These are phyloP conservation scores for Mormyrus iriodes DNA, from an alignment of 2,113 vertebrate genomes.

Conservation along the genomic window DNA sequence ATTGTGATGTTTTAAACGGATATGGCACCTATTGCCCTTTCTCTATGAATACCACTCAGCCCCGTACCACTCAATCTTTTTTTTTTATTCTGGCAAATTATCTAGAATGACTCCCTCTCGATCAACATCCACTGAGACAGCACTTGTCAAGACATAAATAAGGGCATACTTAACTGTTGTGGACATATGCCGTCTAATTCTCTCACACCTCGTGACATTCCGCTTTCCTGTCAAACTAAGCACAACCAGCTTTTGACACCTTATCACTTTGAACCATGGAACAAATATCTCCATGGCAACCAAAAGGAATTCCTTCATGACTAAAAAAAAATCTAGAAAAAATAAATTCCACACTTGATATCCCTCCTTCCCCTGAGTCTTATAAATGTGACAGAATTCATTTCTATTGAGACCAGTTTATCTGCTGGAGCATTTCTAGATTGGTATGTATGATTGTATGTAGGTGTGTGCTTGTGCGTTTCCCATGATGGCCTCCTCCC, in stretches of 20 bases:
- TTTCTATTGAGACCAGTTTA: not conserved
- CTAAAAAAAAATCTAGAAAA: not conserved
- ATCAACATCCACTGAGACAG: not conserved
- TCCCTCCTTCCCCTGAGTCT: not conserved
- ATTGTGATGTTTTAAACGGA: not conserved
- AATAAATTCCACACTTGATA: not conserved
- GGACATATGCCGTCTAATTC: not conserved
- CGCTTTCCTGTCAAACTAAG: not conserved
- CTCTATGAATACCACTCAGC: not conserved
- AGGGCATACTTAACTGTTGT: not conserved
- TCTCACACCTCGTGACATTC: not conserved
- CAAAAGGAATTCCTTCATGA: not conserved
- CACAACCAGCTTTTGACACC: not conserved
- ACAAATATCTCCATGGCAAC: constrained; percentile 2
- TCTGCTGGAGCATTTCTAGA: not conserved
- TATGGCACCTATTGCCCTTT: not conserved
- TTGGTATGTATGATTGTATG: not conserved
- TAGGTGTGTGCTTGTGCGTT: not conserved
- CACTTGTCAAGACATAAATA: not conserved
- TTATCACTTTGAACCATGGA: not conserved
- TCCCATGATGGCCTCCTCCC: not conserved
- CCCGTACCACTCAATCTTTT: not conserved
- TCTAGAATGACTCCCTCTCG: not conserved
- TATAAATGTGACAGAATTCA: not conserved
- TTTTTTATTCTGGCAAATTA: not conserved